Evolutionary conservation across 2,888 invertebrate species (phyloP), one percentile per base, ranked within the genome.

Genomic region (Caenorhabditis angaria): DNA sequence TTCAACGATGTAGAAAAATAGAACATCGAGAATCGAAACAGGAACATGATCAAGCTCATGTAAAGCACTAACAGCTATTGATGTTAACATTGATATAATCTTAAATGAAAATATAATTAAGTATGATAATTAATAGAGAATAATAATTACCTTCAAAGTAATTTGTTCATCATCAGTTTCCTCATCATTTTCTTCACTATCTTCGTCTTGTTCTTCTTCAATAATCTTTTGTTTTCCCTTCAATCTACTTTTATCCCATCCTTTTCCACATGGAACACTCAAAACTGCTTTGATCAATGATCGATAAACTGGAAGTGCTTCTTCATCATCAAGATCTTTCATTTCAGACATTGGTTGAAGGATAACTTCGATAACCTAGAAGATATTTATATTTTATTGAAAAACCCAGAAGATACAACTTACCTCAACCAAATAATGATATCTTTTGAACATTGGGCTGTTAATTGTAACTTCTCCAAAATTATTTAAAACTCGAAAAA

Each of bases 1-100:
- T 18, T 65, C 63, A 10, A 74, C 69, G 5, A 80, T 56, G 35
- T 75, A 72, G 61, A 65, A 70, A 50, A 80, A 78, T 5, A 80
- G 28, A 1, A 70, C 76, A 61, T 80, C 80, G 25, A 80, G 69
- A 48, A 75, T 63, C 12, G 56, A 29, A 32, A 65, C 57, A 3
- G 70, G 60, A 0, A 80, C 65, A 3, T 58, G 54, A 53, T 75
- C 78, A 22, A 71, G n/a, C 5, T 65, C 57, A 2, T 54, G 35
- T n/a, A 72, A 51, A 5, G 59, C 61, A 3, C 18, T 55, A 29
- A 14, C n/a, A 12, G 35, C 61, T 14, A 73, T 66, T 6, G 28
- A n/a, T 5, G 64, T 20, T 1, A 71, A 41, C 12, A 22, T 29
- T 28, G 35, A 58, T 24, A 18, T 28, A 20, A 65, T 53, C 65